Base-by-base conservation (phyloP, 2,888 invertebrate species). In the Eubasilissa splendida region DNA sequence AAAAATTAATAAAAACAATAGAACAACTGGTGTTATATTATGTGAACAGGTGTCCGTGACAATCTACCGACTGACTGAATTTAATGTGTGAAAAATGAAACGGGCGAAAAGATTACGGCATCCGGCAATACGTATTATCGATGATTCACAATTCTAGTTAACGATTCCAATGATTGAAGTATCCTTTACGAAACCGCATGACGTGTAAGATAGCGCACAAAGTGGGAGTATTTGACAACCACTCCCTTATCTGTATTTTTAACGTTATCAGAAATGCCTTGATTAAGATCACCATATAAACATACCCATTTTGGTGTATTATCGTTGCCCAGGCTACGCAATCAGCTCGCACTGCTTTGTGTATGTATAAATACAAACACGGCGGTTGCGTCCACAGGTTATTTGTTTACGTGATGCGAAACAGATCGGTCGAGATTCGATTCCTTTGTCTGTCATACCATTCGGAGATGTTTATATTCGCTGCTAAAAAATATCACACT, bases 361-460 rank as follows among this genome's bases (percentile, higher is more conserved):
- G 52, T 42, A 42, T 42, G 3, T 42, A 42, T 42, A 42, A 42
- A 42, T 42, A 42, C 9, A 22, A 68, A n/a, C 54, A 76, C 22
- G 33, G 70, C 56, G 76, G 76, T 70, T 71, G 76, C 77, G 78
- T 68, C 60, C 65, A 50, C 56, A 59, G 53, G 75, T 71, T 78
- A 75, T 81, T 81, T 81, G 76, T 79, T 81, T 81, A 81, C 70
- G 56, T 70, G 52, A 54, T 68, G 56, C 70, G 76, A 33, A 54
- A 79, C 73, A 74, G 77, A 42, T 53, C 59, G 77, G 52, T 58
- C 52, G 50, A 9, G 73, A 50, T 53, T 14, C 76, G 56, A 14
- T 56, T 66, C 14, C 76, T 66, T 66, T 58, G 66, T 66, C 76
- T 10, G 33, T 14, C 14, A 76, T 53, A 76, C 58, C 74, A 59